Base-by-base conservation (phyloP, 1,140 invertebrate species). In the Sminthurides bifidus region DNA sequence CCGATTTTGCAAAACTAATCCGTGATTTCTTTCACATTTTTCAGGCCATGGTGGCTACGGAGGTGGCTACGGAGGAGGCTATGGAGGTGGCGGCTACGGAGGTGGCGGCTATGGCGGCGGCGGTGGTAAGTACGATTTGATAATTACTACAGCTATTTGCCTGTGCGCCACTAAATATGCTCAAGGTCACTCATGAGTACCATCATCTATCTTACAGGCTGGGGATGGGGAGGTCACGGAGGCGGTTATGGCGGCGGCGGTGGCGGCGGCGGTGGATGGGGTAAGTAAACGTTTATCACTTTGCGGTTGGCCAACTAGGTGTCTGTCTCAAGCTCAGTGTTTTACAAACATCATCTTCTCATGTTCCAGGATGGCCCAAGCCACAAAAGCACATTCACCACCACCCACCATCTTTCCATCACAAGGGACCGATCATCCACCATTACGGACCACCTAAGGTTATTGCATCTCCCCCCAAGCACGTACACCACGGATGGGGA, bases 381-480 rank as follows among this genome's bases (percentile, higher is more conserved):
- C 35, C 23, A 6, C 46, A 49, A 19, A 59, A 54, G 41, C 57
- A 59, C 52, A 59, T 59, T 33, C 57, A 59, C 46, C 52, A 59
- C 29, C 51, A 59, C 21, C 57, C 44, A 53, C 51, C 51, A 40
- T 24, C 27, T 23, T 59, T 59, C 57, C 57, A 52, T 21, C 35
- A 52, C 30, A 37, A 52, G 37, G 50, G 33, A 40, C 50, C 50
- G 4, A 21, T 40, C 37, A 41, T 52, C n/a, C 37, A 53, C 21
- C 40, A 53, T 30, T 41, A 43, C 26, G 52, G 52, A 53, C 52
- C 52, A 53, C 52, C 52, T 5, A 41, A 38, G 17, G 45, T 48
- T 26, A 10, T 26, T 21, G 46, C 46, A n/a, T 6, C 46, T 17
- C 46, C 49, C 40, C 49, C 52, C 27, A 29, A 43, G n/a, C 52